Percentiles rank a stretch among this genome's conserved stretches.
Conservation (phyloP, 2,888 invertebrate genomes). For the Prosapia bicincta region DNA sequence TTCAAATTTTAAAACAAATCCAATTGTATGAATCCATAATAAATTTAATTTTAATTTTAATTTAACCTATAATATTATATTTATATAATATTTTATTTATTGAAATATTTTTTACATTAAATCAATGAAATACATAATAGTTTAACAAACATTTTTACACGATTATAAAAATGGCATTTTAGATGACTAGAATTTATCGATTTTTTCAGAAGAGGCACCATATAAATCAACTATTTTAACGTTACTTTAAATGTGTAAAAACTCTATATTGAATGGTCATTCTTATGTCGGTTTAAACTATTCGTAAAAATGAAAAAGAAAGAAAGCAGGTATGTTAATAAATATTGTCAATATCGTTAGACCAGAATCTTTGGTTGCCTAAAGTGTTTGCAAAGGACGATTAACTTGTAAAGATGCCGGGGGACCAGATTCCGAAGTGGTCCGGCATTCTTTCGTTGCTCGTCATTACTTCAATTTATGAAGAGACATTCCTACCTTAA, state of each 20-base stretch:
- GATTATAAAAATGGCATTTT: no score
- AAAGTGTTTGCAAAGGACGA: conserved; percentile 2
- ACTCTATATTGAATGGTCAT: background rate
- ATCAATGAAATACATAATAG: no score
- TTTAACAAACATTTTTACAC: no score
- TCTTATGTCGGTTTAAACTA: background rate
- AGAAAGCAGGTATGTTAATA: background rate
- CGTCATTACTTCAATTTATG: background rate
- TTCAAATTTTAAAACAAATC: no score
- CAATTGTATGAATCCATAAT: no score
- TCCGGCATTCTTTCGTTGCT: background rate
- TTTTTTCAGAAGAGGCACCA: no score
- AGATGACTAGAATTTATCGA: no score
- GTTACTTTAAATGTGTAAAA: background rate
- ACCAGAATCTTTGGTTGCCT: background rate
- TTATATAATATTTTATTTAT: no score
- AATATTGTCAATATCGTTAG: conserved; percentile 2
- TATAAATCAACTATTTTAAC: background rate
- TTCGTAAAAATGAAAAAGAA: background rate
- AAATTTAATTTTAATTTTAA: no score
- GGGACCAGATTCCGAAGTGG: background rate
- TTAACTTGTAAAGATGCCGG: background rate
- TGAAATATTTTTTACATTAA: no score
- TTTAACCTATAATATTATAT: no score
- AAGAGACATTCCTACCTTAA: background rate